These are phyloP conservation scores for Lanius collurio DNA, from an alignment of 2,113 vertebrate genomes.

Conservation along the genomic window DNA sequence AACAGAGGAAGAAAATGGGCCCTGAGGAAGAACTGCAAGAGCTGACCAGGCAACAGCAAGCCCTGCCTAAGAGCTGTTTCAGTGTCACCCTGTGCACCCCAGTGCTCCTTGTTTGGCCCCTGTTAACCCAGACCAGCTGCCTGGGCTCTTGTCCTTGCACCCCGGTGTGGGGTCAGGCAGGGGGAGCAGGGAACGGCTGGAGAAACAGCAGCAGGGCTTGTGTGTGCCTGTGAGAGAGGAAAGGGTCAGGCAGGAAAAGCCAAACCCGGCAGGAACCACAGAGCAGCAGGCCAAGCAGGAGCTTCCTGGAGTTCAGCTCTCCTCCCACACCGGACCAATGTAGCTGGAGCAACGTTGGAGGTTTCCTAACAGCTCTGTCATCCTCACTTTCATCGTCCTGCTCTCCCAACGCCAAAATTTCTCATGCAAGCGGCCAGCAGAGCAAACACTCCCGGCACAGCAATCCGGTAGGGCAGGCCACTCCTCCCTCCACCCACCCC, in stretches of 20 bases:
- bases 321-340: neutral
- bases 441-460: neutral
- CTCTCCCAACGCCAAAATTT: neutral
- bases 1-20: neutral
- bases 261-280: neutral
- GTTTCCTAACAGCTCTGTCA: neutral
- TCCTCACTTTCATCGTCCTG: neutral
- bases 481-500: accelerated
- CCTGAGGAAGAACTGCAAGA: neutral
- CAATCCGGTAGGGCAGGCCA: neutral
- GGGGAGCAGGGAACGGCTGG: neutral
- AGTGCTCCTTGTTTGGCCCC: neutral
- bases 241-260: neutral
- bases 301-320: neutral
- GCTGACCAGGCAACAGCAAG: neutral
- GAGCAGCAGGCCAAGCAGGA: neutral
- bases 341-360: neutral
- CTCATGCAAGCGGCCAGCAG: neutral
- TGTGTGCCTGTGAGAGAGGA: neutral
- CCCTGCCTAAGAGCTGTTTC: neutral
- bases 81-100: too few relatives aligned
- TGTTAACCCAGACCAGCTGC: neutral
- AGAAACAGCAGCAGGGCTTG: neutral
- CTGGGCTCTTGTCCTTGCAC: neutral
- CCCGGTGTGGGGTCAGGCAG: neutral